These are phyloP conservation scores for Paralichthys olivaceus DNA, from an alignment of 2,113 vertebrate genomes.

Conservation along the genomic window DNA sequence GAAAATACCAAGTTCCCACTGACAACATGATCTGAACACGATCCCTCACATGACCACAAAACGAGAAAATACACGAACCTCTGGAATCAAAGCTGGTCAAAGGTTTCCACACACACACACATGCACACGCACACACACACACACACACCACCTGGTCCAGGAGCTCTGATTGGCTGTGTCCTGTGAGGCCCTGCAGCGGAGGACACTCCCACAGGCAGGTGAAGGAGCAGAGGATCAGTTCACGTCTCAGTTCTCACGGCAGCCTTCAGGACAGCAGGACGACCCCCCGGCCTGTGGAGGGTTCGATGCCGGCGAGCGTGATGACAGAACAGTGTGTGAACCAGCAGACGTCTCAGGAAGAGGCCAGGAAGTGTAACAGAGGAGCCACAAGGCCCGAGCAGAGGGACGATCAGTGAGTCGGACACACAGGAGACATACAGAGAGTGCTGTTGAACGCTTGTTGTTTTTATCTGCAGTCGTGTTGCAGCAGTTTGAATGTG, in stretches of 20 bases:
- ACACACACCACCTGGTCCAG: not conserved
- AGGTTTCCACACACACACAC: slow-evolving; percentile 35
- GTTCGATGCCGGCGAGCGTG: not conserved
- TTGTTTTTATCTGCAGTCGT: too few species aligned
- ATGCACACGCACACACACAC: slow-evolving; percentile 21
- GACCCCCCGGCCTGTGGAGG: not conserved
- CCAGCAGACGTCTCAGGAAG: slow-evolving; percentile 45
- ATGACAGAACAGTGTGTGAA: slow-evolving; percentile 51
- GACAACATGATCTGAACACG: not conserved
- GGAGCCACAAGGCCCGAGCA: slow-evolving; percentile 9
- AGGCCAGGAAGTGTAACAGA: slow-evolving; percentile 41
- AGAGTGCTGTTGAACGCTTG: too few species aligned
- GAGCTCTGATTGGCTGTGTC: slow-evolving; percentile 60
- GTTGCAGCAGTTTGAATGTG: too few species aligned
- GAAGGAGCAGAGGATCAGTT: slow-evolving; percentile 18
- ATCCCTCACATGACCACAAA: not conserved
- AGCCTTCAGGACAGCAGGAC: not conserved
- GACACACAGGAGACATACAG: too few species aligned
- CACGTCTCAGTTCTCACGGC: slow-evolving; percentile 1
- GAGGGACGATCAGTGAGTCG: slow-evolving; percentile 60
- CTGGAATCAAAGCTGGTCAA: slow-evolving; percentile 29
- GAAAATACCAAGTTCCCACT: not conserved
- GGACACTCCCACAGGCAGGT: slow-evolving; percentile 52
- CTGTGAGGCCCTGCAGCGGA: slow-evolving; percentile 7
- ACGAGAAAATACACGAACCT: too few species aligned